phyloP scores from a whole-genome alignment of 2,888 invertebrate genomes.

The Poecilobothrus nobilitatus region DNA sequence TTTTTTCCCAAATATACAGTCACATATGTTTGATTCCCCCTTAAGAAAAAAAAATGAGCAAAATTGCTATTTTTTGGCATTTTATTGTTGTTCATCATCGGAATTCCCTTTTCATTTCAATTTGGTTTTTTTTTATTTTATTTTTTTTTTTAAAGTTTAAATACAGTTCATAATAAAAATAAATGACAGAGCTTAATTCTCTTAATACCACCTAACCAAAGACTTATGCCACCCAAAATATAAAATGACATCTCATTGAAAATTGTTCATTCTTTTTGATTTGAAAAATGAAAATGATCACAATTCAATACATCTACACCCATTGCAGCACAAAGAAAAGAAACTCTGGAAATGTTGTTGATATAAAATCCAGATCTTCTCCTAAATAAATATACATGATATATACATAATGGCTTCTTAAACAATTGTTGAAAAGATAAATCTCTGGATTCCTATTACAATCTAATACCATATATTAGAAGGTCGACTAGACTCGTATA shows the following conservation, averaged over 20 bases:
- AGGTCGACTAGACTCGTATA: too few relatives aligned
- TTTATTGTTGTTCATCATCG: not conserved
- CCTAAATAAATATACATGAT: too few relatives aligned
- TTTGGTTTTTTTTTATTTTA: not conserved
- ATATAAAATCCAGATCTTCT: too few relatives aligned
- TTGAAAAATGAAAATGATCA: not conserved
- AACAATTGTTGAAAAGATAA: too few relatives aligned
- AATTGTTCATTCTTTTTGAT: not conserved
- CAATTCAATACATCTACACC: too few relatives aligned
- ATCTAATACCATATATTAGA: too few relatives aligned
- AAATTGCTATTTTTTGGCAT: constrained; percentile 13
- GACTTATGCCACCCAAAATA: constrained; percentile 44
- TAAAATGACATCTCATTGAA: constrained; percentile 35
- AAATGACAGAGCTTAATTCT: constrained; percentile 30
- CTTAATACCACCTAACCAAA: constrained; percentile 34
- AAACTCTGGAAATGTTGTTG: too few relatives aligned
- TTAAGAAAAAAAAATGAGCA: not conserved
- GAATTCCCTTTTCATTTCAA: constrained; percentile 18
- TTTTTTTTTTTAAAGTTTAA: not conserved
- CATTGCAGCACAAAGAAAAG: not conserved
- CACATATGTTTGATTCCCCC: not conserved
- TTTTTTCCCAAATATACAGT: not conserved
- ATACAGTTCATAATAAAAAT: not conserved
- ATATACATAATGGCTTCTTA: too few relatives aligned
- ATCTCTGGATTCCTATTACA: too few relatives aligned